These are phyloP conservation scores for Notodonta dromedarius DNA, from an alignment of 2,888 invertebrate species.

Conservation along the genomic window DNA sequence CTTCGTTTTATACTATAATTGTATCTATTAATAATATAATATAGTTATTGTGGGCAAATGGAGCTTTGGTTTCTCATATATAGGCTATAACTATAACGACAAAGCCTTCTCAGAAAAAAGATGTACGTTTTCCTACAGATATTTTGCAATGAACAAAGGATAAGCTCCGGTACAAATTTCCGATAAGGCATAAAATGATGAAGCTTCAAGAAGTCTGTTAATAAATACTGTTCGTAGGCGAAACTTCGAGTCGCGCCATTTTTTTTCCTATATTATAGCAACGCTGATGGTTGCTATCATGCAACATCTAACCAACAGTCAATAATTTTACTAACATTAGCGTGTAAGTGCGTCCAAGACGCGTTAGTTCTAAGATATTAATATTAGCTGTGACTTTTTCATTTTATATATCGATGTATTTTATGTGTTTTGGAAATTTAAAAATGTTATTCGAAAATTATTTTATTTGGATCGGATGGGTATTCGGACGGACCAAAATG, in stretches of 20 bases:
- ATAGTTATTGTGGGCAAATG: too few relatives aligned
- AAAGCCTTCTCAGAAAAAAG: background rate
- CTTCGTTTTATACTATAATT: background rate
- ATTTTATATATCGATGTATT: conserved; percentile 44
- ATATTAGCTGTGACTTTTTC: conserved; percentile 42
- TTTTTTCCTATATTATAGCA: background rate
- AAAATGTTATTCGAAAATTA: conserved; percentile 45
- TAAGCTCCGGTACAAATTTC: background rate
- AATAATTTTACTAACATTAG: conserved; percentile 53
- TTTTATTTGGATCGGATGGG: conserved; percentile 33
- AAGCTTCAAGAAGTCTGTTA: background rate
- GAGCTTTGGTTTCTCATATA: too few relatives aligned
- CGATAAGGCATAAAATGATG: background rate
- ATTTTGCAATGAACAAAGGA: background rate
- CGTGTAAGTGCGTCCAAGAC: conserved; percentile 68
- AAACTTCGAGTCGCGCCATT: background rate
- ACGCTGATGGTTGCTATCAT: conserved; percentile 15
- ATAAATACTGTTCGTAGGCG: background rate
- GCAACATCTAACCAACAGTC: conserved; percentile 40
- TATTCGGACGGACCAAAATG: conserved; percentile 58
- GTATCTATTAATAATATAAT: too few relatives aligned
- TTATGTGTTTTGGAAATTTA: conserved; percentile 50
- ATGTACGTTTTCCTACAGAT: too few relatives aligned
- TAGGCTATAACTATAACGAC: background rate
- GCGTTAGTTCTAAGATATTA: conserved; percentile 46